Base-by-base conservation (phyloP, 2,797 vertebrate species). In the Rachycentron canadum region DNA sequence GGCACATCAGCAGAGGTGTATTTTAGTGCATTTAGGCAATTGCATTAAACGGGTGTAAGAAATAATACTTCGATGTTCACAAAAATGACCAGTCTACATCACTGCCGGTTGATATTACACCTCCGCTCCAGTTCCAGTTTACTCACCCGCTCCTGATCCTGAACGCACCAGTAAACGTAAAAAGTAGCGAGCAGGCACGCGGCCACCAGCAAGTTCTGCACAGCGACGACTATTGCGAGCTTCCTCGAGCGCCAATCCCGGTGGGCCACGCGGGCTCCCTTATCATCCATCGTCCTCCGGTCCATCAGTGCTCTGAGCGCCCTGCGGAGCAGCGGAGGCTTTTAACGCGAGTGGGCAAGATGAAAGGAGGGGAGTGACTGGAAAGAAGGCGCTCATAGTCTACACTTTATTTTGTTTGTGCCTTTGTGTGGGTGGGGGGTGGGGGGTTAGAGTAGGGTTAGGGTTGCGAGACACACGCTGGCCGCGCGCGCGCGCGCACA, bases 131-230 rank as follows among this genome's bases (percentile, higher is more conserved):
- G 3, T 13, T 40, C 38, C 38, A 40, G n/a, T 36, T 6, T 7
- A 36, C 90, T 86, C 82, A 89, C 90, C 65, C 0, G 25, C 8
- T 5, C 21, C 58, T 55, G 34, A 0, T 21, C 5, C 49, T 55
- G 45, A 1, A 38, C 5, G 6, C 16, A 12, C 75, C 50, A 55
- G 83, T 77, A 86, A 2, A 81, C 12, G 67, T 72, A 83, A 0
- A 88, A 12, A 0, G 81, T 77, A 41, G 71, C 23, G 9, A 78
- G 2, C 19, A 93, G 63, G 53, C 89, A 91, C 10, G 70, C 65
- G 2, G 30, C 65, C 79, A 91, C 70, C 72, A 93, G 55, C 59
- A 85, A 3, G 80, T 75, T 89, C 86, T 88, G 91, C 65, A 83
- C 36, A 3, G 45, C 78, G 1, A 90, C 43, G 17, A 90, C 19